Evolutionary conservation across 1,140 invertebrate species (phyloP).

Genomic region (Potamilus streckersoni): DNA sequence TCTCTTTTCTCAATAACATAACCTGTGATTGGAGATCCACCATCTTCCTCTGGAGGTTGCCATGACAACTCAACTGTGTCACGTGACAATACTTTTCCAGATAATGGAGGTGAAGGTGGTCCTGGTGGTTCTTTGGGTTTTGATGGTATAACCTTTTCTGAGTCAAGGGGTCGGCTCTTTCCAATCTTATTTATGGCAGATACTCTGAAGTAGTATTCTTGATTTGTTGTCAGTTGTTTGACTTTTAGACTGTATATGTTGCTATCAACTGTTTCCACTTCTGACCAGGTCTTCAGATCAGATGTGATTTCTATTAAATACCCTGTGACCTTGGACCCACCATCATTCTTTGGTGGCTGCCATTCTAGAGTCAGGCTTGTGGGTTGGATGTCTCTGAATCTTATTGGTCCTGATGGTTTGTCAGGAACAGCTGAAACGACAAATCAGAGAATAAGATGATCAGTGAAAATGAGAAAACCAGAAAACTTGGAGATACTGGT

Average conservation of each 20-base stretch:
- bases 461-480: too few relatives aligned
- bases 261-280: slow-evolving; percentile 86
- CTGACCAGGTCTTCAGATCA: slow-evolving; percentile 80
- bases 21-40: slow-evolving; percentile 93
- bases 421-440: slow-evolving; percentile 69
- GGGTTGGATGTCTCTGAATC: slow-evolving; percentile 91
- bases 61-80: slow-evolving; percentile 81
- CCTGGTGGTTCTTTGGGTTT: slow-evolving; percentile 77
- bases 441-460: too few relatives aligned
- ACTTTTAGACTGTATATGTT: slow-evolving; percentile 44
- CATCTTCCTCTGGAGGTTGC: slow-evolving; percentile 92
- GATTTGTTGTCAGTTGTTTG: slow-evolving; percentile 76
- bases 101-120: slow-evolving; percentile 84
- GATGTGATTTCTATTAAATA: slow-evolving; percentile 98
- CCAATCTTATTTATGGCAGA: slow-evolving; percentile 94
- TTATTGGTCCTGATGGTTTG: slow-evolving; percentile 91
- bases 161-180: slow-evolving; percentile 85
- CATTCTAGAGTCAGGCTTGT: slow-evolving; percentile 89
- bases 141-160: slow-evolving; percentile 89
- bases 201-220: slow-evolving; percentile 72
- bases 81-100: slow-evolving; percentile 90
- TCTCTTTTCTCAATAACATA: slow-evolving; percentile 91
- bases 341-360: slow-evolving; percentile 91
- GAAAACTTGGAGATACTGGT: too few relatives aligned
- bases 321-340: slow-evolving; percentile 89